Evolutionary conservation across 2,113 vertebrate species (phyloP).

Genomic region (Podilymbus podiceps): DNA sequence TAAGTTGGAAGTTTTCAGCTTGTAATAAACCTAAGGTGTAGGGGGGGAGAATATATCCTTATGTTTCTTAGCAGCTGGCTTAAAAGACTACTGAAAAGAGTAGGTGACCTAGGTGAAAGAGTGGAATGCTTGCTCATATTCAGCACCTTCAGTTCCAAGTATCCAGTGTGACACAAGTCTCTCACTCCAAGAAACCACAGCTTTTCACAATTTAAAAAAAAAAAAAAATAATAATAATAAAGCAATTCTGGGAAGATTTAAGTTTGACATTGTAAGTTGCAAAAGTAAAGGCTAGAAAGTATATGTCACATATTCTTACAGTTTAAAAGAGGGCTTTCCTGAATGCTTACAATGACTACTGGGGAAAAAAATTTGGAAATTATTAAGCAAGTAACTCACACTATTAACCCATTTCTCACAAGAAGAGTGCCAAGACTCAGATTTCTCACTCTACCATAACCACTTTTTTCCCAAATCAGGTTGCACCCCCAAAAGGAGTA

Average conservation of each 20-base stretch:
- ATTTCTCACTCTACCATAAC: neutral
- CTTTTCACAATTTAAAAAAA: neutral
- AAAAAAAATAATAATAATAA: neutral
- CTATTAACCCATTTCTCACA: neutral
- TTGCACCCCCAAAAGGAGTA: neutral
- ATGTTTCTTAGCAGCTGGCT: neutral
- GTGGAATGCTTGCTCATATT: neutral
- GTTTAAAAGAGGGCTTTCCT: neutral
- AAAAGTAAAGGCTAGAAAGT: neutral
- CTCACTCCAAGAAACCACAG: neutral
- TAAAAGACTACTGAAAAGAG: neutral
- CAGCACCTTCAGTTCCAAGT: neutral
- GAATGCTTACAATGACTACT: neutral
- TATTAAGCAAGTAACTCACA: neutral
- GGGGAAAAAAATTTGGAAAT: neutral
- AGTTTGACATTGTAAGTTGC: neutral
- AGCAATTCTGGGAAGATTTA: neutral
- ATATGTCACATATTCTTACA: neutral
- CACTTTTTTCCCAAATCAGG: neutral
- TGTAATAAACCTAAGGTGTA: neutral
- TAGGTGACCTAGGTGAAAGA: neutral
- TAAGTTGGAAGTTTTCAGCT: neutral
- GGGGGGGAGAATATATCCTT: neutral
- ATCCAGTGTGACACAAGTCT: neutral
- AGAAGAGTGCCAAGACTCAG: neutral